A percentile compares a stretch with the other conserved stretches of the same genome.
These are phyloP conservation scores for Paelopatides confundens DNA, from an alignment of 53 echinoderm and acorn worm species.

Conservation along the genomic window DNA sequence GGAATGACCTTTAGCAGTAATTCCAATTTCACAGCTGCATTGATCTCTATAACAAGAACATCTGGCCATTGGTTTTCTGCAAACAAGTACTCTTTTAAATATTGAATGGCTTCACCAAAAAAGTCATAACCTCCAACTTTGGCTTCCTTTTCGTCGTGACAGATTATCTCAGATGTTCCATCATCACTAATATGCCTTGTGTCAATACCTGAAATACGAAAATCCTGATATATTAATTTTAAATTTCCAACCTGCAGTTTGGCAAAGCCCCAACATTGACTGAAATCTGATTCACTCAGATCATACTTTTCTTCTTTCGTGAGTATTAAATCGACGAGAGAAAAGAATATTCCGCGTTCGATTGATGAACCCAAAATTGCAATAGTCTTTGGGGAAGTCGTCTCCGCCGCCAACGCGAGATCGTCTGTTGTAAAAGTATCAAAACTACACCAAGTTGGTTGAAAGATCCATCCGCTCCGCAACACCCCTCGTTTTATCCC, in stretches of 20 bases:
- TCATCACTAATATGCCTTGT: not conserved
- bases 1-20: not conserved
- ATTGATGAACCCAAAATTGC: conserved; percentile 1
- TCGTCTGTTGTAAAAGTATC: conserved; percentile 11
- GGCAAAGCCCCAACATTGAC: conserved; percentile 29
- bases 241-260: conserved; percentile 7
- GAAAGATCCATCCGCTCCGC: conserved; percentile 23
- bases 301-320: not conserved
- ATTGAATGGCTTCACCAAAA: not conserved
- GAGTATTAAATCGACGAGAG: conserved; percentile 4
- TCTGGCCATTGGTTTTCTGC: not conserved
- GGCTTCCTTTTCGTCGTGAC: conserved; percentile 27
- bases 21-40: not conserved
- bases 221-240: not conserved
- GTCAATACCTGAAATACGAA: not conserved
- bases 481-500: not conserved
- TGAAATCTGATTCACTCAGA: not conserved
- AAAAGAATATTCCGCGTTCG: conserved; percentile 23
- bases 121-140: not conserved
- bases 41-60: not conserved
- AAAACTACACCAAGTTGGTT: conserved; percentile 3
- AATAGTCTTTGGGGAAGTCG: not conserved
- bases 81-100: not conserved
- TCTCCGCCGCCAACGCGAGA: not conserved
- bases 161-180: not conserved